Evolutionary conservation across 2,113 vertebrate species (phyloP), one percentile per base, ranked within the genome.

Genomic region (Notarius quadriscutis): DNA sequence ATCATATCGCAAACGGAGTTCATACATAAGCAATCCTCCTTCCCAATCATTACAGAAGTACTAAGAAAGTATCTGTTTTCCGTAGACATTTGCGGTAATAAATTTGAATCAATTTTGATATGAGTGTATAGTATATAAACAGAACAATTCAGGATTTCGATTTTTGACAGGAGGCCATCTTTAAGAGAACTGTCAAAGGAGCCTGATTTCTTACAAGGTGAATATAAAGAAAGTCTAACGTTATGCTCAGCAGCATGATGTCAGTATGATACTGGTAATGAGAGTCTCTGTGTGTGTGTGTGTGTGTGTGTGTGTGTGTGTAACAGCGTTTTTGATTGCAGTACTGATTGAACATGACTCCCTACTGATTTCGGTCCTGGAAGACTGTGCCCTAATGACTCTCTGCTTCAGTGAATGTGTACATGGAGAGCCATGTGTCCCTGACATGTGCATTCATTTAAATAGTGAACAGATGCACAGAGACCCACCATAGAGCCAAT

Each of bases 361-460:
- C 60, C 67, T 57, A 58, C 51, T 57, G 83, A 58, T 34, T 69
- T 55, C 8, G 1, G 25, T 0, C 71, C 17, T 57, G 48, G n/a
- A 81, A 5, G 57, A 41, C 34, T 81, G 30, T 81, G 30, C 30
- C 30, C 79, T 41, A 81, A 84, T 84, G 82, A 71, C 63, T 84
- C 25, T 53, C 48, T 84, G 62, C 82, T 69, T 58, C 50, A 53
- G 50, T 55, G 85, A 71, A 27, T 81, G 84, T 41, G 41, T 41
- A 41, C 41, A 41, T 74, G 71, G n/a, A 58, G 18, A 83, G 80
- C 78, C 69, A 81, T 92, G 91, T 90, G 86, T 84, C 83, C 88
- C 88, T 89, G 89, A 91, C 91, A 88, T 91, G 90, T 91, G 89
- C 92, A 89, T 91, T 93, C 93, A 94, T 93, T 90, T 92, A 95